Conservation (phyloP, 2,888 invertebrate species). For the Nebria brevicollis region DNA sequence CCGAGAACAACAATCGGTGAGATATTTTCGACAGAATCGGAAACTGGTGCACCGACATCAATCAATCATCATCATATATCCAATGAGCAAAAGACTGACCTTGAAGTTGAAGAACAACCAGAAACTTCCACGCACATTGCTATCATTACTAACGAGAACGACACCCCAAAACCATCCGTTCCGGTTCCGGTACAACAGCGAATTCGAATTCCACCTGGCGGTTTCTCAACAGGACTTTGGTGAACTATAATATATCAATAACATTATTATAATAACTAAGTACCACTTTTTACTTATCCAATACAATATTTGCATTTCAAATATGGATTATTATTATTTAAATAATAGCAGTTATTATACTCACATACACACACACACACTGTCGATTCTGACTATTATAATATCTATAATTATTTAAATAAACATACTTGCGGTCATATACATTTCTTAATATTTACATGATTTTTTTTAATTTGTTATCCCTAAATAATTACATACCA, state of each 20-base stretch:
- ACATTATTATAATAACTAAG: background rate
- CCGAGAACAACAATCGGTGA: constrained; percentile 27
- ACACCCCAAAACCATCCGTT: constrained; percentile 39
- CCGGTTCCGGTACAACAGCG: constrained; percentile 45
- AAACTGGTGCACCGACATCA: constrained; percentile 34
- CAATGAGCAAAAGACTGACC: constrained; percentile 38
- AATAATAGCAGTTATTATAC: no score
- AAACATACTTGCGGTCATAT: background rate
- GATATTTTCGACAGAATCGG: constrained; percentile 44
- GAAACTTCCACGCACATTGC: constrained; percentile 13
- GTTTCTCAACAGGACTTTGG: constrained; percentile 57
- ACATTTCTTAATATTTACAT: background rate
- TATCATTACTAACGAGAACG: constrained; percentile 30
- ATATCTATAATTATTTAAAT: background rate
- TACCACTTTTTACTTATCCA: no score
- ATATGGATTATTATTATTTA: background rate
- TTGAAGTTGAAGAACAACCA: constrained; percentile 22
- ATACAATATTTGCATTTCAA: background rate
- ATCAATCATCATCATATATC: constrained; percentile 4
- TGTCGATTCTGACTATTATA: background rate
- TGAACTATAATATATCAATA: constrained; percentile 47
- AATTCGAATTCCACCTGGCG: constrained; percentile 57
- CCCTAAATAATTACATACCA: background rate
- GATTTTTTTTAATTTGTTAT: background rate
- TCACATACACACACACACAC: background rate